Base-by-base conservation (phyloP, 1,140 invertebrate species). In the Ooceraea biroi region DNA sequence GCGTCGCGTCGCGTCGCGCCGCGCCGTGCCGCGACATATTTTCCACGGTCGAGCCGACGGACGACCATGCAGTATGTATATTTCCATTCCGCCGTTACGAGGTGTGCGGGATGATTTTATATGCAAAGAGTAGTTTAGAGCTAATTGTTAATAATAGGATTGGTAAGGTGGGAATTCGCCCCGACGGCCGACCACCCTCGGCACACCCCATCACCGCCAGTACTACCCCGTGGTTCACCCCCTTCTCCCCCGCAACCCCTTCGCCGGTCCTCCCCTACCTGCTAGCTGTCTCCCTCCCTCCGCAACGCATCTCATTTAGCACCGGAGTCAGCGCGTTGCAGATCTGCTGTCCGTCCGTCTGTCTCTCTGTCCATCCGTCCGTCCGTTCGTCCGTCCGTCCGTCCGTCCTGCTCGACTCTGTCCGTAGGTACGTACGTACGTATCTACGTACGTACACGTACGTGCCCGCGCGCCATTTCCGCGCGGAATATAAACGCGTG, bases 81-180 rank as follows among this genome's bases (percentile, higher is more conserved):
- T 93, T 94, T 94, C 93, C 93, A 94, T 94, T 94, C 92, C 92
- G 90, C 88, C 89, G 90, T 93, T 93, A 93, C 91, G 93, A 93
- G 91, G 91, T 91, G 92, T 87, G 92, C 86, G 88, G 86, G 90
- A 91, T 92, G 92, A 93, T 94, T 94, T 93, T 92, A 93, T 93
- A 94, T 94, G 94, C 94, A 94, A 94, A 94, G 93, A 94, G 93
- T 94, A 94, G 94, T 94, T 94, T 94, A 93, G 91, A 94, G 92
- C 93, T 94, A 94, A 94, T 94, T 94, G 93, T 94, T 94, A 94
- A 94, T 94, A 94, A 94, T 94, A 94, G 93, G 93, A 94, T 94
- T 94, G 94, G 94, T 94, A 94, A 94, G 94, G 93, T 94, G 94
- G 94, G 94, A 94, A 94, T 94, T 94, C 92, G 86, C 86, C 90